Percentiles rank a stretch among this genome's conserved stretches.
These are phyloP conservation scores for Carabus problematicus DNA, from an alignment of 2,888 invertebrate genomes.

Conservation along the genomic window DNA sequence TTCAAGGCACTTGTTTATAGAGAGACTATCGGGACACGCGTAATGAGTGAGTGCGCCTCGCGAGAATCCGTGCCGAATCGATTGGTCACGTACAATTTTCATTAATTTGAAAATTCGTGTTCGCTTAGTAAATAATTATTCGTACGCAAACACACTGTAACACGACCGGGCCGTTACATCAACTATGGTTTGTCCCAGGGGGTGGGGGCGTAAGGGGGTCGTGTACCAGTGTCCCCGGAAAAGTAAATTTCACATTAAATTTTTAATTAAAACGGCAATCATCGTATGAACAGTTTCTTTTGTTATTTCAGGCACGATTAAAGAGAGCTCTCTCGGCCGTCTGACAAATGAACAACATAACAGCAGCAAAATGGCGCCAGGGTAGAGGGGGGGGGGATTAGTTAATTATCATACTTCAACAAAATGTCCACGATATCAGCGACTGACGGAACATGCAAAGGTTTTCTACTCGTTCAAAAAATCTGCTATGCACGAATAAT, in stretches of 20 bases:
- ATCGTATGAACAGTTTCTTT: conserved; percentile 28
- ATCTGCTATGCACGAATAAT: conserved; percentile 27
- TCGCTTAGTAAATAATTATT: too few species aligned
- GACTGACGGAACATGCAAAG: conserved; percentile 2
- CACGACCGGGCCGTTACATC: too few species aligned
- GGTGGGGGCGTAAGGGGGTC: too few species aligned
- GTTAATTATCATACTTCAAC: conserved; percentile 34
- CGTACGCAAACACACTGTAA: too few species aligned
- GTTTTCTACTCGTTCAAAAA: conserved; percentile 25
- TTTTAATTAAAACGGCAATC: conserved; percentile 37
- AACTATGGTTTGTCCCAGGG: too few species aligned
- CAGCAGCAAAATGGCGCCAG: too few species aligned
- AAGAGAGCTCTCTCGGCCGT: conserved; percentile 11
- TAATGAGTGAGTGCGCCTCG: too few species aligned
- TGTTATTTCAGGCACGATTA: conserved; percentile 21
- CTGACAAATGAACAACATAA: not conserved
- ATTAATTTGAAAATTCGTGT: too few species aligned
- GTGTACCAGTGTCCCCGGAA: not conserved
- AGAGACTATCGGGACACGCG: too few species aligned
- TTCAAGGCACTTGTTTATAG: too few species aligned
- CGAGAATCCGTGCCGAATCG: too few species aligned
- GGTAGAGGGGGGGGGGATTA: not conserved
- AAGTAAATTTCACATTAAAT: conserved; percentile 28
- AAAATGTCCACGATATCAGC: conserved; percentile 15
- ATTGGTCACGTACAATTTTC: too few species aligned